Conservation (phyloP, 2,797 vertebrate genomes). For the Pseudochaenichthys georgianus region DNA sequence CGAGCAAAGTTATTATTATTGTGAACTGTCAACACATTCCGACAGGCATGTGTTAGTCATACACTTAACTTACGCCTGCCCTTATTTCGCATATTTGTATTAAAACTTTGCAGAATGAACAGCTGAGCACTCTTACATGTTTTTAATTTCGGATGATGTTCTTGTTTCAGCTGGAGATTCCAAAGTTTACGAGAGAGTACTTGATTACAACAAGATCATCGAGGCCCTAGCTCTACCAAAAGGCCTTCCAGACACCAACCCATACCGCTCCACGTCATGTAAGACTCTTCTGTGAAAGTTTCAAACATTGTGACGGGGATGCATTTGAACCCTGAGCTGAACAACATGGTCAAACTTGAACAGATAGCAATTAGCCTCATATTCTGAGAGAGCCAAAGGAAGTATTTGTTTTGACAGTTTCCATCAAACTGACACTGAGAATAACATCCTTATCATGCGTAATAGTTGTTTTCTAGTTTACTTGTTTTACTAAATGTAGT, state of each 20-base stretch:
- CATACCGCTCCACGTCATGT: slow-evolving; percentile 92
- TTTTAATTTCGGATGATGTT: slow-evolving; percentile 15
- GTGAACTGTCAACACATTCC: neutral
- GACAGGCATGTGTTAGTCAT: neutral
- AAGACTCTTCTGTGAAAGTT: slow-evolving; percentile 66
- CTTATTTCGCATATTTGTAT: neutral
- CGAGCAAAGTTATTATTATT: neutral
- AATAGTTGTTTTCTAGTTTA: too few relatives aligned
- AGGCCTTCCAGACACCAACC: slow-evolving; percentile 94
- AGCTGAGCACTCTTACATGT: neutral
- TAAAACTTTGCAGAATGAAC: neutral
- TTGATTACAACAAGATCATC: slow-evolving; percentile 96
- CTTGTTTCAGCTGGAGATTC: slow-evolving; percentile 91
- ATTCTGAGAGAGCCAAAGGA: neutral
- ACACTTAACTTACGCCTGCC: neutral
- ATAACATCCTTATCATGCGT: too few relatives aligned
- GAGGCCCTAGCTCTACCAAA: slow-evolving; percentile 93
- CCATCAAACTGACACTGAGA: too few relatives aligned
- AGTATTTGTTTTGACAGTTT: too few relatives aligned
- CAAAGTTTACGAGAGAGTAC: slow-evolving; percentile 94
- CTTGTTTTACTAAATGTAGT: too few relatives aligned
- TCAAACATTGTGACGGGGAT: neutral
- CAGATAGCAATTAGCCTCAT: neutral
- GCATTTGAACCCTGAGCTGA: neutral
- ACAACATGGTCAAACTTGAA: neutral